phyloP scores from a whole-genome alignment of 1,140 invertebrate species.

The Sogatella furcifera region DNA sequence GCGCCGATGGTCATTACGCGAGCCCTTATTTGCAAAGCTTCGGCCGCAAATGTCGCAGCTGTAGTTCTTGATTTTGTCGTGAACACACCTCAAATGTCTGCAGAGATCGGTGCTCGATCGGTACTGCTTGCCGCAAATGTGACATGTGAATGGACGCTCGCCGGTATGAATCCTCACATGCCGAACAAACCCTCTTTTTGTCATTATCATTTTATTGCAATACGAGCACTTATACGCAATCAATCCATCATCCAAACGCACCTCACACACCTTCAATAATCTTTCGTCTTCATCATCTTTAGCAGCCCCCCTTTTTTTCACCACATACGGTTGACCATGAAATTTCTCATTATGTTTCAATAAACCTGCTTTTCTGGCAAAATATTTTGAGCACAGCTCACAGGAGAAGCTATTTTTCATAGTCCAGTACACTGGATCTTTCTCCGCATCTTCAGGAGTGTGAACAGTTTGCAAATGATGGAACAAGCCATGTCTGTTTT shows the following conservation, averaged over 20 bases:
- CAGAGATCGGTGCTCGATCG: slow-evolving; percentile 46
- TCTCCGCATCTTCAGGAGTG: too few relatives aligned
- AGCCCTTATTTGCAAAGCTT: slow-evolving; percentile 39
- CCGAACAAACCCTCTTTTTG: slow-evolving; percentile 39
- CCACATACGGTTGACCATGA: neutral
- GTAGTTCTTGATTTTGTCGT: slow-evolving; percentile 46
- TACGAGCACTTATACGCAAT: slow-evolving; percentile 28
- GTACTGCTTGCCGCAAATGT: slow-evolving; percentile 63
- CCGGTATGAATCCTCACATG: slow-evolving; percentile 56
- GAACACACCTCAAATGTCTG: slow-evolving; percentile 49
- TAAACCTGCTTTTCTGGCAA: slow-evolving; percentile 10
- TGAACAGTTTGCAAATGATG: too few relatives aligned
- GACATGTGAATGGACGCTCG: slow-evolving; percentile 59
- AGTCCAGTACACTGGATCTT: too few relatives aligned
- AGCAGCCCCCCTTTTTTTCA: too few relatives aligned
- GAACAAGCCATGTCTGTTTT: too few relatives aligned
- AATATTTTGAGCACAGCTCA: slow-evolving; percentile 10
- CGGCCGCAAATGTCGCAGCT: slow-evolving; percentile 42
- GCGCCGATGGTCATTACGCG: slow-evolving; percentile 32
- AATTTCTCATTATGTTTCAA: slow-evolving; percentile 8
- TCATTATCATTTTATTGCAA: slow-evolving; percentile 47
- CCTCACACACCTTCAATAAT: too few relatives aligned
- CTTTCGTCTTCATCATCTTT: too few relatives aligned
- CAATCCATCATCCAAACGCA: too few relatives aligned
- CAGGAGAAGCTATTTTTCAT: neutral